These are phyloP conservation scores for Ormyrus rosae DNA, from an alignment of 2,888 invertebrate genomes.

Conservation along the genomic window DNA sequence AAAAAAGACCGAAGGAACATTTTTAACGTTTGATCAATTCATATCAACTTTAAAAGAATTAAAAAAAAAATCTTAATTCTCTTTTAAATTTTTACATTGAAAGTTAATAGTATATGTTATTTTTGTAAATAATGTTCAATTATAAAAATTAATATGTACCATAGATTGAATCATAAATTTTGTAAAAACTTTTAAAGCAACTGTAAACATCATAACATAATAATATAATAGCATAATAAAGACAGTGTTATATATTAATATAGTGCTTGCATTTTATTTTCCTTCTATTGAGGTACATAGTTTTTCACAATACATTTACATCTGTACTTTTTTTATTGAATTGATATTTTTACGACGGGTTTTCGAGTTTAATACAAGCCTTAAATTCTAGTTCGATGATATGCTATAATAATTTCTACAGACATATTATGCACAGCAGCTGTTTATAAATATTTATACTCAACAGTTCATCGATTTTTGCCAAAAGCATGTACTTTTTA, in stretches of 20 bases:
- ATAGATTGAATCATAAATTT: not conserved
- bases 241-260: constrained; percentile 1
- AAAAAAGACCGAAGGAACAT: no score
- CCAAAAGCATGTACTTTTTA: no score
- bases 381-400: constrained; percentile 55
- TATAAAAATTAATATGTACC: not conserved
- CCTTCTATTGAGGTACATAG: constrained; percentile 19
- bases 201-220: not conserved
- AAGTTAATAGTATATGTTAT: not conserved
- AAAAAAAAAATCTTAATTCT: no score
- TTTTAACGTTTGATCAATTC: no score
- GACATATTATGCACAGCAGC: constrained; percentile 15
- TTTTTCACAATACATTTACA: constrained; percentile 43
- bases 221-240: not conserved
- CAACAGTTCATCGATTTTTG: no score
- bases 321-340: constrained; percentile 39
- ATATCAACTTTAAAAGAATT: no score
- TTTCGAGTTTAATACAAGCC: constrained; percentile 43
- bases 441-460: no score
- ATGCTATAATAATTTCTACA: constrained; percentile 57
- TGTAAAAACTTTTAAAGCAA: not conserved
- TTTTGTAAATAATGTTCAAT: not conserved
- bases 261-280: constrained; percentile 2
- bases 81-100: no score
- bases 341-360: constrained; percentile 7